Evolutionary conservation across 64 coral and sea anemone genomes (phyloP), one percentile per base, ranked within the genome.

Genomic region (Orbicella faveolata): DNA sequence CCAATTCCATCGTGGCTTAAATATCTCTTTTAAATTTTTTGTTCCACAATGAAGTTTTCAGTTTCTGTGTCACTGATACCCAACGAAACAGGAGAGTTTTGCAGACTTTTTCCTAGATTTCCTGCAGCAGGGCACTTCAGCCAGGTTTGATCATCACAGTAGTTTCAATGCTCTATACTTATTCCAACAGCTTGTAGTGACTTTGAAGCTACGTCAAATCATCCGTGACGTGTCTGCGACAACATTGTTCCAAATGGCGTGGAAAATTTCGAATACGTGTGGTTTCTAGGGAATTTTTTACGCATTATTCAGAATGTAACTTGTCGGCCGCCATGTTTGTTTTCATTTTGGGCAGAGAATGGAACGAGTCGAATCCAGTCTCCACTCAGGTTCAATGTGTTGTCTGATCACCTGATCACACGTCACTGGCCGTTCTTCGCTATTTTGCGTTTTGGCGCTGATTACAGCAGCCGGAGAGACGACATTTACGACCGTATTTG

Each of bases 361-460:
- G 55, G 57, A 63, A 63, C 54, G 54, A 62, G 20, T 81, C 2
- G 52, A 36, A 36, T 63, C 55, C 30, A 63, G 54, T 34, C 59
- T 15, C 36, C 54, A 12, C 26, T 14, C 26, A 11, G 19, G 14
- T 7, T 35, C 18, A 52, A 18, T 20, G 6, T 3, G 67, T 6
- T 23, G n/a, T 4, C 21, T 70, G 62, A 79, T 80, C 83, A 87
- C 93, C 75, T 90, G 83, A 61, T 80, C 81, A 68, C 65, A 85
- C 82, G 82, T 85, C 41, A 20, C 80, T 35, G 65, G 65, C 2
- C 23, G n/a, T 20, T 52, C 15, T 89, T 65, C 74, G 73, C 79
- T 57, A 83, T 97, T 48, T 92, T 90, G 92, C 78, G 84, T 93
- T 88, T 90, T 94, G 95, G 84, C 92, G 95, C 95, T 96, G 92